Conservation (phyloP, 1,140 invertebrate genomes). For the Araneus ventricosus region DNA sequence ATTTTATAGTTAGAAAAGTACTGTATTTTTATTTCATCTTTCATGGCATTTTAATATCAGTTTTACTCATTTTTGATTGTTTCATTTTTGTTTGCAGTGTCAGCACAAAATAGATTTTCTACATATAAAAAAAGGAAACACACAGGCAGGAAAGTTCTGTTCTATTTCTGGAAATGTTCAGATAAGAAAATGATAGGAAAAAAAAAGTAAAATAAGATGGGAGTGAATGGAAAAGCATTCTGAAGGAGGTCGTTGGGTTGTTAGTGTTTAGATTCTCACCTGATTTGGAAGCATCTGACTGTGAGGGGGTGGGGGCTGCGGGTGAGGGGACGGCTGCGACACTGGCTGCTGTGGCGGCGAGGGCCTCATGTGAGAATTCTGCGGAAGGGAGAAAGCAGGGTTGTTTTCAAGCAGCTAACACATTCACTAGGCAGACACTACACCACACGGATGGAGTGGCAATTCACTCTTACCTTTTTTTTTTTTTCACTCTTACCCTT, state of each 20-base stretch:
- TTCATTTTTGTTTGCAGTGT: background rate
- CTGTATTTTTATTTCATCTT: background rate
- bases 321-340: constrained; percentile 91
- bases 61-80: too few species aligned
- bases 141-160: background rate
- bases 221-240: background rate
- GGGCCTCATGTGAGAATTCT: constrained; percentile 93
- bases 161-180: background rate
- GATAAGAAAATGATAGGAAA: background rate
- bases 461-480: background rate
- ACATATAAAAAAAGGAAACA: background rate
- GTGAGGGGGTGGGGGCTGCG: constrained; percentile 92
- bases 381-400: constrained; percentile 76
- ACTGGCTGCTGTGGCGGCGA: constrained; percentile 93
- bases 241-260: background rate
- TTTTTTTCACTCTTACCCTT: background rate
- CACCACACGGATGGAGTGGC: constrained; percentile 58
- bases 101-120: constrained; percentile 4
- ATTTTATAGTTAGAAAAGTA: background rate
- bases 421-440: constrained; percentile 67
- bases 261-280: constrained; percentile 81
- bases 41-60: background rate
- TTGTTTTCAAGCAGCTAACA: constrained; percentile 64
- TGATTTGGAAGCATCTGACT: constrained; percentile 92
- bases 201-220: background rate